Percentiles rank a stretch among this genome's conserved stretches.
These are phyloP conservation scores for Labroides dimidiatus DNA, from an alignment of 2,797 vertebrate genomes.

Conservation along the genomic window DNA sequence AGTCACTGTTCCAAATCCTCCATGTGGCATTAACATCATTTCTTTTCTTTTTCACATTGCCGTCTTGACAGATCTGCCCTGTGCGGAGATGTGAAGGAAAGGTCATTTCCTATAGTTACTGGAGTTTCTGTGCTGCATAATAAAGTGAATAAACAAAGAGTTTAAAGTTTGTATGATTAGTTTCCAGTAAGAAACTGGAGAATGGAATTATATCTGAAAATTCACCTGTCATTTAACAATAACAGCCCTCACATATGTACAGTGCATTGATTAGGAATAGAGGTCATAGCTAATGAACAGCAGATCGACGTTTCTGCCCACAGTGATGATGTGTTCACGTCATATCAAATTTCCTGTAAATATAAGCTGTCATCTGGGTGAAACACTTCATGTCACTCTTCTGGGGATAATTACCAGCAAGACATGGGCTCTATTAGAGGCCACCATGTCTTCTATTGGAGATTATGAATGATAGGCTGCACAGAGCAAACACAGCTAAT, in stretches of 20 bases:
- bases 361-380: conserved; percentile 56
- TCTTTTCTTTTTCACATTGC: conserved; percentile 51
- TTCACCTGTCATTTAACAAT: conserved; percentile 18
- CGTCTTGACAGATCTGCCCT: conserved; percentile 63
- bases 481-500: conserved; percentile 17
- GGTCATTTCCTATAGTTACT: conserved; percentile 49
- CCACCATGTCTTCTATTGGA: conserved; percentile 22
- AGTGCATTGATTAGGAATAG: conserved; percentile 38
- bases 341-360: conserved; percentile 59
- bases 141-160: background rate
- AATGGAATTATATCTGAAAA: background rate
- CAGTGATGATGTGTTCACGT: conserved; percentile 46
- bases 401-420: conserved; percentile 46
- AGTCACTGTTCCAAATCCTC: conserved; percentile 70
- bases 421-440: conserved; percentile 15
- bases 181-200: background rate
- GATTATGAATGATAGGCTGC: conserved; percentile 25
- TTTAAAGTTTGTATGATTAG: conserved; percentile 3
- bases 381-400: conserved; percentile 43
- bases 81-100: conserved; percentile 50
- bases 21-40: conserved; percentile 73
- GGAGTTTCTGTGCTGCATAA: background rate
- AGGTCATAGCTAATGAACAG: conserved; percentile 40
- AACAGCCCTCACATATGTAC: conserved; percentile 23
- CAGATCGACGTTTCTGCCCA: conserved; percentile 41